Conservation (phyloP, 2,888 invertebrate genomes). For the Panzeria rudis region DNA sequence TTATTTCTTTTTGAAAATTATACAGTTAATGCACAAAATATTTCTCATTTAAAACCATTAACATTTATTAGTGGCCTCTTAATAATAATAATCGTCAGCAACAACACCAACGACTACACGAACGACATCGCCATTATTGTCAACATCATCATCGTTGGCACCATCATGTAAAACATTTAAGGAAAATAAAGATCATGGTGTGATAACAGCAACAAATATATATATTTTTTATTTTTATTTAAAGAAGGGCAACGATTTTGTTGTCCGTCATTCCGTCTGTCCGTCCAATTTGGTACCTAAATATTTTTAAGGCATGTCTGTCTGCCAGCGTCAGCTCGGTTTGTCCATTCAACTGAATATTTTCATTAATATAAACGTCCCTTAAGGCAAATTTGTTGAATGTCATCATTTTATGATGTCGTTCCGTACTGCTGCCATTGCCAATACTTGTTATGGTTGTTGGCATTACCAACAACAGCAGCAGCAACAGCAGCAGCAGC, state of each 20-base stretch:
- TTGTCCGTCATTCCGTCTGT: background rate
- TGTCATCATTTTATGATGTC: constrained; percentile 67
- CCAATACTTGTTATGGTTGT: constrained; percentile 24
- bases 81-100: constrained; percentile 47
- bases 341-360: constrained; percentile 62
- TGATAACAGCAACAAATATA: constrained; percentile 39
- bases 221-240: constrained; percentile 1
- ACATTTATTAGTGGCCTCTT: constrained; percentile 63
- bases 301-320: constrained; percentile 11
- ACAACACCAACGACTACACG: constrained; percentile 1
- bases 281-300: constrained; percentile 1
- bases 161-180: constrained; percentile 42
- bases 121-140: constrained; percentile 21
- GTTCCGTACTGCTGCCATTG: constrained; percentile 37
- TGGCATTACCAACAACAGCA: constrained; percentile 35
- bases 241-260: constrained; percentile 25
- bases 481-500: constrained; percentile 3
- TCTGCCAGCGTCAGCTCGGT: constrained; percentile 9
- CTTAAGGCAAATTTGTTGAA: constrained; percentile 72
- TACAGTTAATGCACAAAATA: background rate
- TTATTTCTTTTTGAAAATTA: constrained; percentile 18
- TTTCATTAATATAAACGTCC: constrained; percentile 68
- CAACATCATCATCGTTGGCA: constrained; percentile 30
- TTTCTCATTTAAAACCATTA: constrained; percentile 54
- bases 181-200: constrained; percentile 60